Base-by-base conservation (phyloP, 2,888 invertebrate genomes). In the Patella depressa region DNA sequence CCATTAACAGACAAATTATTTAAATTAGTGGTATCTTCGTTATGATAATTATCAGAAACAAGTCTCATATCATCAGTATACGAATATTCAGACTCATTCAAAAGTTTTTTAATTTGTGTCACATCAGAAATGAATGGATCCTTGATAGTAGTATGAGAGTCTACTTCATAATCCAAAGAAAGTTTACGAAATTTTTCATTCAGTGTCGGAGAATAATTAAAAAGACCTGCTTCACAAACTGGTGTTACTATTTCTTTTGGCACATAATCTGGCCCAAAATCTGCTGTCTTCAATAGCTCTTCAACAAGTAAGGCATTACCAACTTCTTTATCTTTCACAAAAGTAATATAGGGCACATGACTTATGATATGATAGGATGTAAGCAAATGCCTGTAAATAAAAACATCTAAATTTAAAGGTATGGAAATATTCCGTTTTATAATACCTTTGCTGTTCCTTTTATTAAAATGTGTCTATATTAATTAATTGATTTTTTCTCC, bases 261-360 rank as follows among this genome's bases (percentile, higher is more conserved):
- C 9, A 75, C 77, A 74, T 78, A 80, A 71, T 85, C 85, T 2
- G 83, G 83, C 5, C 88, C 87, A 79, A 83, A 85, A 78, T 88
- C 88, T 0, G 85, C 87, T 9, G 53, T 55, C 75, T 80, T 77
- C 15, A 88, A 79, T 53, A 85, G 76, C 69, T 78, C 65, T 45
- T 86, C 82, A 9, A 88, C 75, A 53, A 79, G 76, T 69, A 79
- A 45, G 15, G 83, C 53, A 14, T 80, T 75, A 11, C 80, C 76
- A 19, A 54, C 55, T 11, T 79, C 69, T 73, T 78, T 81, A 73
- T 86, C 86, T 53, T 83, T 81, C 15, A 85, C 83, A 79, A 87
- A 87, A 3, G 73, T 81, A 45, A 88, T 79, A 24, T 75, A 74
- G 15, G 88, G 88, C 29, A 88, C 82, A 45, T 76, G 77, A 34